phyloP scores from a whole-genome alignment of 2,888 invertebrate genomes.

The Uloborus plumipes region DNA sequence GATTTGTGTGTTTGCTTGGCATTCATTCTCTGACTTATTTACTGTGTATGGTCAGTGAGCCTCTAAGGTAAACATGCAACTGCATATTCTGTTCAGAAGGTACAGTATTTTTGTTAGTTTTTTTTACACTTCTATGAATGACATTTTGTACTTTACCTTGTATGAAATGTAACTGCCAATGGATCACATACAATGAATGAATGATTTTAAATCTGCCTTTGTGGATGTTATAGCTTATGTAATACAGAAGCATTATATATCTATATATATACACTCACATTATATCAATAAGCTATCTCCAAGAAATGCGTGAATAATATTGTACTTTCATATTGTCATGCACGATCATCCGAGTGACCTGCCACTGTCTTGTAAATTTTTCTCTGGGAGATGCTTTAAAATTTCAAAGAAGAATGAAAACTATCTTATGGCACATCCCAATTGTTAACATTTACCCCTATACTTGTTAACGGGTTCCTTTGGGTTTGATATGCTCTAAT shows the following conservation, averaged over 20 bases:
- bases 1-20: conserved; percentile 37
- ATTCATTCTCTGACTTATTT: conserved; percentile 36
- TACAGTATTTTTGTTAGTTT: conserved; percentile 26
- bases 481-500: conserved; percentile 30
- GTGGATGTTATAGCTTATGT: conserved; percentile 6
- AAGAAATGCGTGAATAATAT: background rate
- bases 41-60: conserved; percentile 21
- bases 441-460: conserved; percentile 43
- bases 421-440: conserved; percentile 25
- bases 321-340: conserved; percentile 10
- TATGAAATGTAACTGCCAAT: conserved; percentile 12
- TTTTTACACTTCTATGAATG: conserved; percentile 15
- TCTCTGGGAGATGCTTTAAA: conserved; percentile 20
- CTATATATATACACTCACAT: conserved; percentile 10
- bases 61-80: conserved; percentile 33
- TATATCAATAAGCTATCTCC: background rate
- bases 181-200: conserved; percentile 7
- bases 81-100: conserved; percentile 24
- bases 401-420: conserved; percentile 18
- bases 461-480: conserved; percentile 47
- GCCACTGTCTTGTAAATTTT: conserved; percentile 19
- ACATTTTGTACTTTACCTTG: conserved; percentile 1
- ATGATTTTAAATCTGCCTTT: conserved; percentile 20
- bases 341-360: conserved; percentile 5
- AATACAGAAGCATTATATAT: conserved; percentile 8